These are phyloP conservation scores for Andrena cerasifolii DNA, from an alignment of 1,140 invertebrate species.

Conservation along the genomic window DNA sequence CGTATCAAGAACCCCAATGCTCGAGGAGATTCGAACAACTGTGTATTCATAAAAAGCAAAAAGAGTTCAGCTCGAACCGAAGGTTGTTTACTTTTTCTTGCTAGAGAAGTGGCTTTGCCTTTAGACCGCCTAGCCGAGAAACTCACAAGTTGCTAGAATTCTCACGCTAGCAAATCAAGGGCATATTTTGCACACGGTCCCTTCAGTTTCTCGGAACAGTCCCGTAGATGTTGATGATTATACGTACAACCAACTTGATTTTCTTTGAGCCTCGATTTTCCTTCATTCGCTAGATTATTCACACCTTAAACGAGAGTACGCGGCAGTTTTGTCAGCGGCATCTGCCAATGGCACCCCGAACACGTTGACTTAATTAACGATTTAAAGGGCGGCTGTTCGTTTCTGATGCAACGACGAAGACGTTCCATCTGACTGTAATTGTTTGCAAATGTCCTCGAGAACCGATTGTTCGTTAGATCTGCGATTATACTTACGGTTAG, in stretches of 20 bases:
- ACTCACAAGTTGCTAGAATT: not conserved
- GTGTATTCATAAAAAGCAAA: not conserved
- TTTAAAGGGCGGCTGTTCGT: not conserved
- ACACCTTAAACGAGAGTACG: not conserved
- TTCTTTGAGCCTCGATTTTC: no score
- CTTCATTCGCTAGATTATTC: not conserved
- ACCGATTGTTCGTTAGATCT: conserved; percentile 48
- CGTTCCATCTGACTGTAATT: not conserved
- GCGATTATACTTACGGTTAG: conserved; percentile 61
- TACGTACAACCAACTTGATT: not conserved
- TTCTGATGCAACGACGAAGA: not conserved
- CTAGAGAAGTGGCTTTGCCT: not conserved
- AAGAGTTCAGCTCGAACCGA: no score
- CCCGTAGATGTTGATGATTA: not conserved
- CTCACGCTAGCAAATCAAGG: not conserved
- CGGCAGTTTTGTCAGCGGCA: not conserved
- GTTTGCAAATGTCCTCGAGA: conserved; percentile 31
- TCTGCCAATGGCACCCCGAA: no score
- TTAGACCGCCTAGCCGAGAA: not conserved
- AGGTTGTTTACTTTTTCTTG: no score
- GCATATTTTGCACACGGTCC: not conserved
- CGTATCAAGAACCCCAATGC: no score
- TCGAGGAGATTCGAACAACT: not conserved
- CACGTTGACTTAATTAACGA: conserved; percentile 8
- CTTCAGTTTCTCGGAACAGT: not conserved